Evolutionary conservation across 2,797 vertebrate species (phyloP), one percentile per base, ranked within the genome.

Genomic region (Lepilemur septentrionalis): DNA sequence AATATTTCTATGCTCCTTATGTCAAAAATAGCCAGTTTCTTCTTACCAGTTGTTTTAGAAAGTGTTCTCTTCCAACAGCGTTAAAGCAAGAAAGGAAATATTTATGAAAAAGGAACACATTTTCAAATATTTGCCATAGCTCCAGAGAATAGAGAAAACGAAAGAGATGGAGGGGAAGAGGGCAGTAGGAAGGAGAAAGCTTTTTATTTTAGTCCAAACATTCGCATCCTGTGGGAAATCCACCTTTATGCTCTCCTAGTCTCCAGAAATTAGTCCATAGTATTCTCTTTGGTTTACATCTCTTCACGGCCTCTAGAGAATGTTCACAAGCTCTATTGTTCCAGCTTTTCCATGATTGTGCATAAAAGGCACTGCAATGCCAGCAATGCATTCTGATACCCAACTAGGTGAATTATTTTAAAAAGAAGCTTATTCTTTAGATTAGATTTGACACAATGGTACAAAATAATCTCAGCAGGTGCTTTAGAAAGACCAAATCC

Each of bases 391-490:
- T 72, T 57, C 65, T 28, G 81, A 72, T 20, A 80, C 48, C 73
- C 75, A 89, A 46, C 96, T n/a, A 69, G 11, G 59, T 67, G 80
- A 96, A 83, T 92, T 96, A 92, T 82, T 96, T 96, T 94, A 3
- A 76, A 87, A 95, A 93, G 57, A 83, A 93, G 35, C 59, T 93
- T 93, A 88, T 94, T 96, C 86, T 93, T 89, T 78, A 95, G 70
- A 94, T 97, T 92, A 89, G 46, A 95, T 95, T 93, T 67, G 76
- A 93, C 83, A 92, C 89, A 95, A 94, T 76, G 76, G 93, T 59
- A 65, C 80, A 95, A 93, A 97, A 95, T 97, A 96, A 96, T 97
- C 89, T 50, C 57, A 80, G 48, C 80, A 92, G 89, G 61, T 93
- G 86, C 83, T 96, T 96, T 81, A 72, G 38, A 85, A 96, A 95